Conservation (phyloP, 92 coral and sea anemone species). For the Zoanthus solanderi region DNA sequence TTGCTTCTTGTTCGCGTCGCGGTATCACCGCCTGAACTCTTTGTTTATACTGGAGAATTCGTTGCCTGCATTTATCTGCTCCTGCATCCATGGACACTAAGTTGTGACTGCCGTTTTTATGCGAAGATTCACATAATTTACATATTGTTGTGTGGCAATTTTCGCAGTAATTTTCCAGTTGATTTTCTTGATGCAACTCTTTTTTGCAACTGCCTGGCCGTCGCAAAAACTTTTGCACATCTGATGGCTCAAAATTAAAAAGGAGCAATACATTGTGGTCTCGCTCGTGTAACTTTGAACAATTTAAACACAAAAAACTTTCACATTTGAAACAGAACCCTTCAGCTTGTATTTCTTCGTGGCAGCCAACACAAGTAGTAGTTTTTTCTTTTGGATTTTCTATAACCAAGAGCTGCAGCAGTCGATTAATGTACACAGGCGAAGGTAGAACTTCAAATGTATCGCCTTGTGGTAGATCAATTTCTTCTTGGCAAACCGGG, state of each 20-base stretch:
- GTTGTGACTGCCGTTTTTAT: slow-evolving; percentile 15
- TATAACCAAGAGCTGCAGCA: slow-evolving; percentile 35
- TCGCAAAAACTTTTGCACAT: slow-evolving; percentile 44
- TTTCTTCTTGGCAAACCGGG: slow-evolving; percentile 45
- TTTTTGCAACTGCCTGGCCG: slow-evolving; percentile 36
- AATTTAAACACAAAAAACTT: slow-evolving; percentile 36
- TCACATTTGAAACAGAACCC: slow-evolving; percentile 38
- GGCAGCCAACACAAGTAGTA: slow-evolving; percentile 21
- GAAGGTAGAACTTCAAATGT: slow-evolving; percentile 48
- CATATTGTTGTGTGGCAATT: slow-evolving; percentile 13
- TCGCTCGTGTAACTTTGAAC: slow-evolving; percentile 30
- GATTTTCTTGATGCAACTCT: slow-evolving; percentile 14
- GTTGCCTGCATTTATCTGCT: slow-evolving; percentile 29
- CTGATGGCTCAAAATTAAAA: slow-evolving; percentile 25
- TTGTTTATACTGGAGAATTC: slow-evolving; percentile 14
- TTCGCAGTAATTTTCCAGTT: slow-evolving; percentile 11
- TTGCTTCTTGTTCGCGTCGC: slow-evolving; percentile 39
- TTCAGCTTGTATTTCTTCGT: slow-evolving; percentile 34
- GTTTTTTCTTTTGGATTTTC: slow-evolving; percentile 32
- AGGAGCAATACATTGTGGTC: slow-evolving; percentile 24
- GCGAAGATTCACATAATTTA: slow-evolving; percentile 15
- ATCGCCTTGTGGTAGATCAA: slow-evolving; percentile 43
- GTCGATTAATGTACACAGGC: slow-evolving; percentile 36
- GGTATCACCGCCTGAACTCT: slow-evolving; percentile 39
- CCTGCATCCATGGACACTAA: slow-evolving; percentile 36